phyloP scores from a whole-genome alignment of 2,113 vertebrate species.

The Cryptotis parvus region DNA sequence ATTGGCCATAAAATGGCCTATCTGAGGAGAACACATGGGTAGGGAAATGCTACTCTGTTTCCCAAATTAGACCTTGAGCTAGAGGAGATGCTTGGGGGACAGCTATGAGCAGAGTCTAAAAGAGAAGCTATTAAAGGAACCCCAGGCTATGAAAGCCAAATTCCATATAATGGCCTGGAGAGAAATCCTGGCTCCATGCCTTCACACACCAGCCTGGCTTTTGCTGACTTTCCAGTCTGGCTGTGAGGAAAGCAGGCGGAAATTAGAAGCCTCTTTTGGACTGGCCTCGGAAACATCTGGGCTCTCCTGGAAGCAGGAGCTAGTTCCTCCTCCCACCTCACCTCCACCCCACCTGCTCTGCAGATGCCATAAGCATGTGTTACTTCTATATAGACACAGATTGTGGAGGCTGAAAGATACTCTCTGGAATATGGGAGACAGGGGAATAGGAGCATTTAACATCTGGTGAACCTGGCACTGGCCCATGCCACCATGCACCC shows the following conservation, averaged over 20 bases:
- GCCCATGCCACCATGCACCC: neutral
- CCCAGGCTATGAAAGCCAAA: neutral
- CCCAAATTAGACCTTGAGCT: conserved; percentile 7
- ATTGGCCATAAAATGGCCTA: neutral
- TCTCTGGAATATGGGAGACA: no score
- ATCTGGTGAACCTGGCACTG: neutral
- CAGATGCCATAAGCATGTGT: neutral
- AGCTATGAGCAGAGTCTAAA: neutral
- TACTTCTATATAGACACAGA: neutral
- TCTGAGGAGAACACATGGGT: neutral
- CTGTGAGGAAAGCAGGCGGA: neutral
- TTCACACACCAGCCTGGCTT: neutral
- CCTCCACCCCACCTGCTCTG: neutral
- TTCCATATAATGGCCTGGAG: neutral
- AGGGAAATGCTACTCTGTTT: neutral
- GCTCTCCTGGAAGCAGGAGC: neutral
- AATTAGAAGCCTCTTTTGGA: neutral
- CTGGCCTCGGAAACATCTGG: neutral
- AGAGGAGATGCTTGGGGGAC: neutral
- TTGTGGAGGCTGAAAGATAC: neutral
- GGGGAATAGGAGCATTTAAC: neutral
- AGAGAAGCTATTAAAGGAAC: conserved; percentile 22
- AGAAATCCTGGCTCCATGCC: neutral
- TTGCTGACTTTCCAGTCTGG: neutral
- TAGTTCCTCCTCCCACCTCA: neutral